Evolutionary conservation across 1,140 invertebrate species (phyloP), one percentile per base, ranked within the genome.

Genomic region (Drosophila sechellia): DNA sequence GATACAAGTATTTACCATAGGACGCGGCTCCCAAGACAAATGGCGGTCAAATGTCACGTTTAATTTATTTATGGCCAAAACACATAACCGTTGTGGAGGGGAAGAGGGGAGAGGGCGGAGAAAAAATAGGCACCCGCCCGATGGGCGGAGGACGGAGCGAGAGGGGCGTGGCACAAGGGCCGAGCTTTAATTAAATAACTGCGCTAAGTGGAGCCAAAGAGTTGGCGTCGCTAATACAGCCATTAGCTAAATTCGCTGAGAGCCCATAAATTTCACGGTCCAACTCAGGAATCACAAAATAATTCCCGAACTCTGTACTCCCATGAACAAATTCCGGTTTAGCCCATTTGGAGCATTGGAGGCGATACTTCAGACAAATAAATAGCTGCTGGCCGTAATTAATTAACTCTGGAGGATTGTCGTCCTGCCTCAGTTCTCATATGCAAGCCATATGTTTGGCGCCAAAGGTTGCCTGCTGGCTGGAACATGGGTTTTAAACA

Each of bases 11-110:
- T 83, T 86, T 79, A 77, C 70, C 70, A 79, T 72, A 66, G 70
- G 77, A 63, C 50, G 69, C 50, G 64, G 42, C 63, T 61, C 39
- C 65, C 60, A 87, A 83, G 84, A 86, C 83, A 86, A 86, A 86
- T 87, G 83, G 84, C 83, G 83, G 83, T 89, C 83, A 86, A 83
- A 83, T 83, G 83, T 87, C 83, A 86, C 83, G 80, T 87, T 87
- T 87, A 86, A 86, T 86, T 87, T 89, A 87, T 87, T 86, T 79
- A 86, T 83, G 83, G 79, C 49, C 55, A 46, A 57, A 46, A 45
- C 22, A 52, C 63, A 56, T 35, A 59, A 56, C 45, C 22, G 40
- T 71, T 35, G 57, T 25, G 37, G 46, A 22, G 25, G 60, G 27
- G 12, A 12, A 37, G 17, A 37, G 34, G 22, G 27, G 22, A 46